phyloP scores from a whole-genome alignment of 1,140 invertebrate genomes.

The Venustaconcha ellipsiformis region DNA sequence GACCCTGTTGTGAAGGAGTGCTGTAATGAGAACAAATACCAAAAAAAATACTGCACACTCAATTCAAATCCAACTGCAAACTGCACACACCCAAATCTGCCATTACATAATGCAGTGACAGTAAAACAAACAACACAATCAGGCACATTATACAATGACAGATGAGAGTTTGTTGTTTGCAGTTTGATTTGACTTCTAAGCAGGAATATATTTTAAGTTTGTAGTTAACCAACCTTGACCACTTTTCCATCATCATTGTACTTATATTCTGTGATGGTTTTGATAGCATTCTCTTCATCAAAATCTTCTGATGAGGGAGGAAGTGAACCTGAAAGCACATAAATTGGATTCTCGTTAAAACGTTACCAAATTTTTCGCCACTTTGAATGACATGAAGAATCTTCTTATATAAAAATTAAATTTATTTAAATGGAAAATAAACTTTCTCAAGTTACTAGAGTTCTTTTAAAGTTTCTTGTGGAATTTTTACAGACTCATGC shows the following conservation, averaged over 20 bases:
- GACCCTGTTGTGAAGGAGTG: background rate
- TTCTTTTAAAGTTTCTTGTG: background rate
- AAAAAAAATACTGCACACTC: background rate
- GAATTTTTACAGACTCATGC: background rate
- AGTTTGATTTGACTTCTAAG: too few species aligned
- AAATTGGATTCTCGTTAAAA: background rate
- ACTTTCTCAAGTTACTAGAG: background rate
- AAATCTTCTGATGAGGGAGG: constrained; percentile 85
- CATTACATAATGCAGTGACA: too few species aligned
- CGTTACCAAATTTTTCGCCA: background rate
- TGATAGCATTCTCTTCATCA: constrained; percentile 82
- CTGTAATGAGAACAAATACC: background rate
- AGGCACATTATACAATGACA: too few species aligned
- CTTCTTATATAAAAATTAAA: background rate
- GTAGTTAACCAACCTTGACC: constrained; percentile 66
- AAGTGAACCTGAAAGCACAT: constrained; percentile 73
- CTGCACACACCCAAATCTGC: too few species aligned
- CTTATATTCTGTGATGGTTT: constrained; percentile 94
- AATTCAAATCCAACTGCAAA: too few species aligned
- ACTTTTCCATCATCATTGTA: constrained; percentile 92
- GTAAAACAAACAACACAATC: too few species aligned
- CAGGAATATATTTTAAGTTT: background rate
- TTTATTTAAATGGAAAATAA: background rate
- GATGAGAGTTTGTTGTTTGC: too few species aligned
- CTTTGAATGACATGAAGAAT: background rate